These are phyloP conservation scores for Oenanthe oenanthe DNA, from an alignment of 2,113 vertebrate species.

Conservation along the genomic window DNA sequence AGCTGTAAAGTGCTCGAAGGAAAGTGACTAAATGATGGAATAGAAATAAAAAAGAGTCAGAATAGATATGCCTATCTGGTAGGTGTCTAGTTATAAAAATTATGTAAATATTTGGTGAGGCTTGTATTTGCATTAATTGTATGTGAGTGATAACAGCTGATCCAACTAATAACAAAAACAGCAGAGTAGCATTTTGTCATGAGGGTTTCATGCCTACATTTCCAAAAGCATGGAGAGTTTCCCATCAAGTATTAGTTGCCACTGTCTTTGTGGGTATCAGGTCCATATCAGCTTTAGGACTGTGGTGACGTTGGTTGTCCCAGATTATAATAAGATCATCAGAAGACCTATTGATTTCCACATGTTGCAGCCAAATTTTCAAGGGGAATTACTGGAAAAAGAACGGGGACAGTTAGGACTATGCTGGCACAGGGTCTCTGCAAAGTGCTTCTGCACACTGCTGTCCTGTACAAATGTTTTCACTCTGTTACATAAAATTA, in stretches of 20 bases:
- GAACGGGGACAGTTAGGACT: background rate
- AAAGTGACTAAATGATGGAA: conserved; percentile 13
- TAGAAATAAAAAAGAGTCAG: background rate
- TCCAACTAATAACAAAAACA: background rate
- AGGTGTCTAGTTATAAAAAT: conserved; percentile 22
- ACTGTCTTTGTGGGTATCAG: background rate
- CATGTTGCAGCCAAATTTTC: background rate
- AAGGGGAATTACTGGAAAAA: background rate
- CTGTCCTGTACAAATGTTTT: background rate
- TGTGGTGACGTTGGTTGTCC: rapidly evolving
- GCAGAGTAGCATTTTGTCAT: background rate
- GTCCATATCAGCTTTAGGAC: rapidly evolving
- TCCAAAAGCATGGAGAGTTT: background rate
- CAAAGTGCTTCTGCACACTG: background rate
- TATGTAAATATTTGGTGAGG: background rate
- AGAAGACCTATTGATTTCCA: background rate
- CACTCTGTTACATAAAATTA: background rate
- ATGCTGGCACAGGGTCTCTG: background rate
- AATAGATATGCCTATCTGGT: background rate
- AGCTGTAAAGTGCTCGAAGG: background rate
- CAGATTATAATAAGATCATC: rapidly evolving
- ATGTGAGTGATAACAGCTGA: background rate
- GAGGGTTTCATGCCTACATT: background rate
- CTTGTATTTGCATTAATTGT: background rate
- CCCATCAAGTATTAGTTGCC: background rate